Conservation (phyloP, 1,140 invertebrate species). For the Drosophila albomicans region DNA sequence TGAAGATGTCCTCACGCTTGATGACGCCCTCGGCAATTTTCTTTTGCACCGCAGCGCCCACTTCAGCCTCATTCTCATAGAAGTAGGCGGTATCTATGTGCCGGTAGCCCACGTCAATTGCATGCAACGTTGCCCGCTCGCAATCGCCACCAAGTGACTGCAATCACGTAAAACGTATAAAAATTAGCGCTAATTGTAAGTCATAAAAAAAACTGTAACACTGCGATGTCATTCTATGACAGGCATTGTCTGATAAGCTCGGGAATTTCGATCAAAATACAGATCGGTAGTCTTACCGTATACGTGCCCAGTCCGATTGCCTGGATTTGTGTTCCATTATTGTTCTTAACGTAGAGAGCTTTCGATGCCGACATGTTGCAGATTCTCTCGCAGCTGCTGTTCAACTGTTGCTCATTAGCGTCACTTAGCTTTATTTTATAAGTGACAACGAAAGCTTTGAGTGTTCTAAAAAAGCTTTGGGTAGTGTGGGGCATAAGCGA, state of each 20-base stretch:
- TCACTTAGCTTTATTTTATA: conserved; percentile 13
- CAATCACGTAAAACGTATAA: conserved; percentile 85
- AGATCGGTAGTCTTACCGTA: conserved; percentile 86
- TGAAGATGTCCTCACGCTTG: conserved; percentile 94
- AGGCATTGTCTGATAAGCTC: conserved; percentile 37
- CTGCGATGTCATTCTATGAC: conserved; percentile 7
- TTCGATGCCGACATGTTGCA: conserved; percentile 64
- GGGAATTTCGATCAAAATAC: conserved; percentile 13
- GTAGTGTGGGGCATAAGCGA: background rate
- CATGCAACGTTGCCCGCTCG: conserved; percentile 89
- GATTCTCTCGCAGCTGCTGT: conserved; percentile 22
- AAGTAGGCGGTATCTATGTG: conserved; percentile 95
- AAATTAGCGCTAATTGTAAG: conserved; percentile 87
- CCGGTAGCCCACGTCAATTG: conserved; percentile 94
- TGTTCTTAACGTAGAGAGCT: conserved; percentile 85
- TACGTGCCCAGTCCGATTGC: conserved; percentile 92
- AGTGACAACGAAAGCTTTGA: conserved; percentile 40
- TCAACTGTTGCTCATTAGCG: conserved; percentile 49
- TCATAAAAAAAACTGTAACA: conserved; percentile 21
- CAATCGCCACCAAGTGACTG: conserved; percentile 85
- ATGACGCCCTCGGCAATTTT: conserved; percentile 91
- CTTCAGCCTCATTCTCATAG: conserved; percentile 94
- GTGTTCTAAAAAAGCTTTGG: conserved; percentile 34
- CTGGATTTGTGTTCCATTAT: conserved; percentile 89
- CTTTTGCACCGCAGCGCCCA: conserved; percentile 91